Percentiles rank a stretch among this genome's conserved stretches.
phyloP scores from a whole-genome alignment of 92 coral and sea anemone species.

The Zoanthus sociatus region DNA sequence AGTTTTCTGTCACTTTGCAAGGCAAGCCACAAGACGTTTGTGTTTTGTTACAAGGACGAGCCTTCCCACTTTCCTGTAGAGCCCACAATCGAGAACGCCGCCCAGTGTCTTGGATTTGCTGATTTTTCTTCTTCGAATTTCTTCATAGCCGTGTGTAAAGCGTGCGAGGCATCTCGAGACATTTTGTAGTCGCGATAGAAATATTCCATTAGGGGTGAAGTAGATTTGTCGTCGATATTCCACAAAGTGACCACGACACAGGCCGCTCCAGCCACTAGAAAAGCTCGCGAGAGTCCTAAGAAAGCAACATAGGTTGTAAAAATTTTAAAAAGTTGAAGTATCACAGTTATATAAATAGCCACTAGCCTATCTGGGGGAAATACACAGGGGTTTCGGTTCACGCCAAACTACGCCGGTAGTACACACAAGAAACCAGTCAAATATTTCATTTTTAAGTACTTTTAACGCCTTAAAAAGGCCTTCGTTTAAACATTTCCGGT shows the following conservation, averaged over 20 bases:
- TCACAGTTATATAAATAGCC: too few relatives aligned
- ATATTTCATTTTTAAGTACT: too few relatives aligned
- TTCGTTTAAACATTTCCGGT: too few relatives aligned
- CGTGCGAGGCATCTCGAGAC: constrained; percentile 68
- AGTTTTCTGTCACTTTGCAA: too few relatives aligned
- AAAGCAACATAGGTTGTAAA: neutral
- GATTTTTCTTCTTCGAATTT: constrained; percentile 42
- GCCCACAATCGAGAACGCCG: constrained; percentile 72
- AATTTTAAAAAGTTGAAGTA: neutral
- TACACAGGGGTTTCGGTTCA: too few relatives aligned
- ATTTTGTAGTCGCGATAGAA: constrained; percentile 66
- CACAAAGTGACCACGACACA: constrained; percentile 76
- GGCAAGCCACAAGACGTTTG: too few relatives aligned
- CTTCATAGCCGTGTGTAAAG: constrained; percentile 71
- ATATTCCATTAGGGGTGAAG: constrained; percentile 54
- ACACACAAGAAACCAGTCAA: too few relatives aligned
- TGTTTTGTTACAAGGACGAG: neutral
- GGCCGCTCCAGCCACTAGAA: constrained; percentile 74
- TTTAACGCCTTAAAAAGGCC: too few relatives aligned
- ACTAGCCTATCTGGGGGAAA: too few relatives aligned
- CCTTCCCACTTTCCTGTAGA: constrained; percentile 46
- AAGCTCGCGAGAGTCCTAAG: constrained; percentile 75
- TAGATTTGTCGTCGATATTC: constrained; percentile 64
- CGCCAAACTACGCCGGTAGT: too few relatives aligned
- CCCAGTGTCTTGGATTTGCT: constrained; percentile 68